Base-by-base conservation (phyloP, 2,888 invertebrate genomes). In the Anorthoa munda region DNA sequence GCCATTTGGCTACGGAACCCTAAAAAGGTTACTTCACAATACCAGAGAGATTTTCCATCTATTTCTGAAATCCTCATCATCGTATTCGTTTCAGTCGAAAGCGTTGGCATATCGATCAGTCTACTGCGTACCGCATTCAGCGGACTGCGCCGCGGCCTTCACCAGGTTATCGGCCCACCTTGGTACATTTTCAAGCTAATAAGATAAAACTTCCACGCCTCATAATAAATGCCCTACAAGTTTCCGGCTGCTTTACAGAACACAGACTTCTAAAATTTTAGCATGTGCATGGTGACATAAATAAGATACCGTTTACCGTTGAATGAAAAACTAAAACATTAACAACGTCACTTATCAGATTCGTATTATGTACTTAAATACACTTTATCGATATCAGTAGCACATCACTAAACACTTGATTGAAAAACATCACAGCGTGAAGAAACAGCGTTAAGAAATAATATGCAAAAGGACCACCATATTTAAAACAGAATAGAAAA, bases 321-420 rank as follows among this genome's bases (percentile, higher is more conserved):
- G 4, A 15, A 46, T 50, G 18, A 9, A 15, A 46, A 48, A 11
- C 2, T 3, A 18, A 23, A 17, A 50, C 3, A 15, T 23, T 15
- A 45, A 31, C 18, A 48, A 53, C 39, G 9, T 59, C 53, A 26
- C 23, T 15, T 23, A 39, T 21, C 45, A 31, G 13, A 18, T 45
- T 45, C 3, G 17, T 23, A 18, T 50, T n/a, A 31, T 0, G 2
- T 23, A 66, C 18, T 48, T 5, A 65, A 7, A 39, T 39, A 39
- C 39, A 60, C 53, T 45, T 51, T 69, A 82, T 84, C 86, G 83
- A 79, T 75, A 77, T 48, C 48, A 60, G 1, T 21, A 2, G 63
- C 23, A 31, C 83, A 75, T 59, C 83, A 73, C 76, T 75, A 75
- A 71, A 26, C 48, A 75, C 58, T 78, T 68, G 59, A 79, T 82